Base-by-base conservation (phyloP, 2,888 invertebrate species). In the Tenthredo scrophulariae region DNA sequence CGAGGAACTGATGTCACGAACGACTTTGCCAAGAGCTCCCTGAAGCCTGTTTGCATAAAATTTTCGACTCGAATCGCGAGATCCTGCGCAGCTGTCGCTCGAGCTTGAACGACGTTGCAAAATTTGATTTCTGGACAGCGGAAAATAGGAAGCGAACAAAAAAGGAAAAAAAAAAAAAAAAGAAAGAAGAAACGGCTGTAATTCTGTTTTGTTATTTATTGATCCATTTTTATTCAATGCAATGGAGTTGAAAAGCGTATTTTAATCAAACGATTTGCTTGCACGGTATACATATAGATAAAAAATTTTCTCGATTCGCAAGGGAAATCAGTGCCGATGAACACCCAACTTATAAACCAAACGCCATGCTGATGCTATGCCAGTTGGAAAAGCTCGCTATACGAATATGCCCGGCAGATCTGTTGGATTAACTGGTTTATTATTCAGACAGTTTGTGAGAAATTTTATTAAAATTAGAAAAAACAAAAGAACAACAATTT, bases 291-390 rank as follows among this genome's bases (percentile, higher is more conserved):
- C 26, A 62, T 62, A 62, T 18, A 2, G n/a, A 50, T 18, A 18
- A 5, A 50, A n/a, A n/a, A n/a, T 77, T 50, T 29, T 33, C n/a
- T 29, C 33, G 18, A 77, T 54, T 77, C 77, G 54, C 77, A 9
- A 33, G 77, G 77, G 77, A 77, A 77, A 77, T 77, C 77, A 50
- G 50, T 77, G 50, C 77, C 77, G 77, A 77, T 77, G 77, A 50
- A 74, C 50, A 18, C 18, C 29, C 50, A 77, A 77, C 77, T 77
- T 77, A 40, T 50, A 54, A 77, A 77, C 46, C 77, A 40, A 46
- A 54, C 29, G 33, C 29, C 26, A 33, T 26, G 15, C 54, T 7
- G 22, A 33, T 26, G 15, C 54, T 7, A 40, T 15, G 7, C 26
- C 46, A 29, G 77, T 15, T 7, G 54, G 18, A 74, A 74, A 74